Conservation (phyloP, 2,888 invertebrate genomes). For the Palloptera scutellata region DNA sequence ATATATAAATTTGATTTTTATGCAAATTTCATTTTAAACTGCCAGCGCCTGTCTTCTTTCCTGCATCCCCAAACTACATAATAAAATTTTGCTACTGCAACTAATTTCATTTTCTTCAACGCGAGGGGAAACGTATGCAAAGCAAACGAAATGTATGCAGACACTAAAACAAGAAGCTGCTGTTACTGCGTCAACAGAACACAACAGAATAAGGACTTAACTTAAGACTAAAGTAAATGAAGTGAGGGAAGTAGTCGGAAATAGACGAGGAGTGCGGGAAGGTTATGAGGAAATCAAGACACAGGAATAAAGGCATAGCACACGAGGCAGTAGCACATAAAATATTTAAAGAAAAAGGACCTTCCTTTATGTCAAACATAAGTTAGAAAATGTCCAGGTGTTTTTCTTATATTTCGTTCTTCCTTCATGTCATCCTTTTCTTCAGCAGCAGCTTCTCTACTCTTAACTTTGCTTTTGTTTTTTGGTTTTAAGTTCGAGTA, state of each 20-base stretch:
- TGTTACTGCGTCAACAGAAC: constrained; percentile 4
- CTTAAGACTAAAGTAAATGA: no score
- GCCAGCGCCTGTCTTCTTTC: background rate
- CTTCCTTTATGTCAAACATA: background rate
- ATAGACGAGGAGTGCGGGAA: no score
- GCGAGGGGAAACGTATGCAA: no score
- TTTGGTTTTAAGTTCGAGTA: background rate
- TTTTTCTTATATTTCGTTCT: background rate
- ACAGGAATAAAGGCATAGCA: background rate
- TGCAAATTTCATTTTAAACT: constrained; percentile 41
- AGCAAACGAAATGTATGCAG: background rate
- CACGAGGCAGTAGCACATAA: background rate
- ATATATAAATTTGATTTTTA: constrained; percentile 45
- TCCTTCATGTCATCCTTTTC: background rate
- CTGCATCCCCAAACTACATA: no score
- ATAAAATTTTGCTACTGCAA: no score
- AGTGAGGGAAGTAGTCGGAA: no score
- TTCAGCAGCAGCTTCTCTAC: background rate
- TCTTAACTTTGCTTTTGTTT: no score
- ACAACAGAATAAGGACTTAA: background rate
- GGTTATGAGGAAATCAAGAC: no score
- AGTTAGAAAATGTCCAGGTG: constrained; percentile 18
- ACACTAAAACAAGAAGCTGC: background rate
- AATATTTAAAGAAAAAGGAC: background rate
- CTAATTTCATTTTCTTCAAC: no score